Base-by-base conservation (phyloP, 2,888 invertebrate genomes). In the Hermodice carunculata region DNA sequence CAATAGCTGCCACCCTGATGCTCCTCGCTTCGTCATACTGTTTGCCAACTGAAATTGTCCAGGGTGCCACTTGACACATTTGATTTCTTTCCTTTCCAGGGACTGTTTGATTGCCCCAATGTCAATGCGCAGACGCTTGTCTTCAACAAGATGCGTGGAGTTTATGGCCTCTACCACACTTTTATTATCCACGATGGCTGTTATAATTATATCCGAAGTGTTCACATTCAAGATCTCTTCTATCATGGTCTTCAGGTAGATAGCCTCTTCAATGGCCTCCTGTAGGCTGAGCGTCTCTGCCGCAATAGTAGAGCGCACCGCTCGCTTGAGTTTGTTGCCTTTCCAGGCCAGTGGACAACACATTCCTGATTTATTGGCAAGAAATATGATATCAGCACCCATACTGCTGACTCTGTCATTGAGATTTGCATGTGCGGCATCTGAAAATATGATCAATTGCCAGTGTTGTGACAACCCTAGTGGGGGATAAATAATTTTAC, bases 271-370 rank as follows among this genome's bases (percentile, higher is more conserved):
- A 31, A 70, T 29, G 6, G 59, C 69, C 24, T 69, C 67, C 37
- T 59, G 62, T 32, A 71, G 42, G 52, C 61, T 57, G 2, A 70
- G 61, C 4, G 70, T 60, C 31, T 73, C 65, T 46, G 69, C 72
- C n/a, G 69, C 74, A 11, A 68, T 59, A 14, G 67, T 71, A 19
- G 51, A 66, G 49, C 61, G 24, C 11, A 14, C 40, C 11, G 11
- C 40, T 14, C n/a, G 11, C n/a, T 37, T 37, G 14, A 37, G 11
- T 37, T 37, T 37, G 40, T 37, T 14, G 11, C 11, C 11, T 37
- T 14, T 37, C n/a, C n/a, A 14, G 14, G 11, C 40, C 11, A 11
- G 11, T 14, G 40, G n/a, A n/a, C n/a, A n/a, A n/a, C n/a, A n/a
- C n/a, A n/a, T n/a, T n/a, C n/a, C n/a, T n/a, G n/a, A n/a, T n/a